phyloP scores from a whole-genome alignment of 2,113 vertebrate genomes.

The Silurus meridionalis region DNA sequence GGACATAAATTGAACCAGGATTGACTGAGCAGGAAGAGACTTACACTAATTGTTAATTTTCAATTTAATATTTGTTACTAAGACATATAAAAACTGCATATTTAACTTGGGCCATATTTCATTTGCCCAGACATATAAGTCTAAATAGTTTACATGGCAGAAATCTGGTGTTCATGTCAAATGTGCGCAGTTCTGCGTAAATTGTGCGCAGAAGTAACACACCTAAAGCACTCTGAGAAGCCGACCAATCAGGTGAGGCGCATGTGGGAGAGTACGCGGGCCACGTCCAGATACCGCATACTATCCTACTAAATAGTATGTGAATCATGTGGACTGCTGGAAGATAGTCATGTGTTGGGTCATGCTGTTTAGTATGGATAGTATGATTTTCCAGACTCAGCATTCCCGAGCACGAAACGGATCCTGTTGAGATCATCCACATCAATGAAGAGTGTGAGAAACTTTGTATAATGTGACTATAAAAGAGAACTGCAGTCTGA shows the following conservation, averaged over 20 bases:
- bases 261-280: neutral
- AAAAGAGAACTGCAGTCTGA: neutral
- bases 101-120: too few species aligned
- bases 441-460: too few species aligned
- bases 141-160: too few species aligned
- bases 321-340: neutral
- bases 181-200: conserved; percentile 13
- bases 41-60: too few species aligned
- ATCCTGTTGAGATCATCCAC: neutral
- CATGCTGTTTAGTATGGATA: neutral
- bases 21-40: too few species aligned
- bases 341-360: too few species aligned
- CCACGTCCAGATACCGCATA: conserved; percentile 19
- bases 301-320: neutral
- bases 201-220: neutral
- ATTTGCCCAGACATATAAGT: too few species aligned
- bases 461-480: too few species aligned
- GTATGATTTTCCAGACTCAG: neutral
- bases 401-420: neutral
- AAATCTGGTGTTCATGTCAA: neutral
- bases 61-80: too few species aligned
- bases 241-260: conserved; percentile 8
- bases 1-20: too few species aligned
- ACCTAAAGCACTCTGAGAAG: neutral
- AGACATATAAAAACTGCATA: too few species aligned